Evolutionary conservation across 2,113 vertebrate genomes (phyloP).

Genomic region (Carassius gibelio): DNA sequence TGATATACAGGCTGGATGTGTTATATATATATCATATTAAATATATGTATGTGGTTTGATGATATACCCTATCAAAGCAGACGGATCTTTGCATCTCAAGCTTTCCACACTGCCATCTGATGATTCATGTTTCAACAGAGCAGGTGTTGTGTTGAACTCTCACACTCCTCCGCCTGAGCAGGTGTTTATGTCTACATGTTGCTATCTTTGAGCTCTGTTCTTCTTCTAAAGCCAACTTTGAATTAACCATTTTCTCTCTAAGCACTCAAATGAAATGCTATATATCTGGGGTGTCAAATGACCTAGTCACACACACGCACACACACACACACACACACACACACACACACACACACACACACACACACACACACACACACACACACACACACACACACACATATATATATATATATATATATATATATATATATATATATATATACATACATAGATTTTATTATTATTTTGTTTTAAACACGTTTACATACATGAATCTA

Average conservation of each 20-base stretch:
- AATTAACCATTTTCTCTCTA: background rate
- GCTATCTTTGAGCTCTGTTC: conserved; percentile 25
- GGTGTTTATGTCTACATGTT: conserved; percentile 37
- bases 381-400: no score
- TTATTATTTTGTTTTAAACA: no score
- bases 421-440: no score
- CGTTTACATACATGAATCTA: no score
- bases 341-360: no score
- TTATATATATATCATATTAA: background rate
- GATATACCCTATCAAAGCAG: background rate
- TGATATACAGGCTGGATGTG: background rate
- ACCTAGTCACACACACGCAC: no score
- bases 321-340: no score
- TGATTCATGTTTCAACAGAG: conserved; percentile 40
- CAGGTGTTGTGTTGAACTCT: conserved; percentile 38
- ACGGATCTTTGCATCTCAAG: background rate
- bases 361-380: no score
- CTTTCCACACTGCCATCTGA: conserved; percentile 24
- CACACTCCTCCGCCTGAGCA: conserved; percentile 40
- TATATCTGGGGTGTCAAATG: background rate
- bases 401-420: no score
- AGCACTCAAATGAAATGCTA: background rate
- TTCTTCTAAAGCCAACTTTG: background rate
- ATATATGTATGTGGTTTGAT: background rate
- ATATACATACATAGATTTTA: no score